Percentiles rank a stretch among this genome's conserved stretches.
phyloP scores from a whole-genome alignment of 2,888 invertebrate species.

The Xanthorhoe spadicearia region DNA sequence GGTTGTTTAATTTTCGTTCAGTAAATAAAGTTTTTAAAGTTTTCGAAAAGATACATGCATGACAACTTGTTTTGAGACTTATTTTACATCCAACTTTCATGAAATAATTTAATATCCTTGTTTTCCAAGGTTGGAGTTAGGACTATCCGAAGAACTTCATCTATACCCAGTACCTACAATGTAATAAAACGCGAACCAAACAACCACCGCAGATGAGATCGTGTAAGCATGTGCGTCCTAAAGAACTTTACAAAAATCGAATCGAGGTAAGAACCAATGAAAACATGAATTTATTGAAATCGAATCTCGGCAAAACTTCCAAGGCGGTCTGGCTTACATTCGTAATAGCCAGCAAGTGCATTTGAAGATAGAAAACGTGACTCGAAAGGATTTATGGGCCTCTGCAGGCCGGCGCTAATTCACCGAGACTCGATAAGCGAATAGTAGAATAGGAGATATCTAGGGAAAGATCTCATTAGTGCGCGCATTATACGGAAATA shows the following conservation, averaged over 20 bases:
- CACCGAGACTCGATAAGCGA: slow-evolving; percentile 55
- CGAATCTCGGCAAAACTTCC: slow-evolving; percentile 23
- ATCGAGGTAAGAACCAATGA: slow-evolving; percentile 17
- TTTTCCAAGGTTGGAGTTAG: background rate
- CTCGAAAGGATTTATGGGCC: slow-evolving; percentile 65
- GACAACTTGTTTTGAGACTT: background rate
- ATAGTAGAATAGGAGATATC: slow-evolving; percentile 57
- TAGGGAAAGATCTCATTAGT: slow-evolving; percentile 42
- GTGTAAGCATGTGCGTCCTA: slow-evolving; percentile 2
- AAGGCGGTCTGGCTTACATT: slow-evolving; percentile 37
- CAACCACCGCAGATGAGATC: background rate
- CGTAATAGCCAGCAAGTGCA: slow-evolving; percentile 62
- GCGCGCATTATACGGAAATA: slow-evolving; percentile 30
- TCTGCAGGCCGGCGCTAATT: slow-evolving; percentile 59
- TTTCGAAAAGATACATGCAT: background rate
- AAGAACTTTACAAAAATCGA: slow-evolving; percentile 9
- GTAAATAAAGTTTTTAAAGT: background rate
- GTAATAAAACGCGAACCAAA: background rate
- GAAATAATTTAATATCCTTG: background rate
- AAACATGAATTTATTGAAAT: slow-evolving; percentile 28
- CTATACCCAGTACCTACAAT: background rate
- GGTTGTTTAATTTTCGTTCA: background rate
- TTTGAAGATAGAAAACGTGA: slow-evolving; percentile 68
- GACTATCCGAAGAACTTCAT: background rate
- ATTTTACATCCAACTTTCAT: background rate